Conservation (phyloP, 2,113 vertebrate genomes). For the Phalacrocorax brasilianus region DNA sequence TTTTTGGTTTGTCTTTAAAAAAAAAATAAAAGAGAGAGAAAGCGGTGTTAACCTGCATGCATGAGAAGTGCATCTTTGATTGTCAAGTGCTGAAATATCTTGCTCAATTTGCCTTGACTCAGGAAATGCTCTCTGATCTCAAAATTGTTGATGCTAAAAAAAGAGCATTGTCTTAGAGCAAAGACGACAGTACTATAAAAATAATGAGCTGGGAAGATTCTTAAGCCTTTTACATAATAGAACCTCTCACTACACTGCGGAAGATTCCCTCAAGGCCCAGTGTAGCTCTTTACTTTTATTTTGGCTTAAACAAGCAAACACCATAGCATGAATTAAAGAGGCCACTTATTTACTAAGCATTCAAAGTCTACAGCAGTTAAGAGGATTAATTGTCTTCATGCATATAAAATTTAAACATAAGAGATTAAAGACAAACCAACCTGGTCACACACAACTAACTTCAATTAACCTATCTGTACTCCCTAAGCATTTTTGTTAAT, state of each 20-base stretch:
- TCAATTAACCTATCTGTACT: slow-evolving; percentile 62
- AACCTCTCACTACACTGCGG: slow-evolving; percentile 1
- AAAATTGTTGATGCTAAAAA: slow-evolving; percentile 54
- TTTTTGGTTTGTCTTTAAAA: not conserved
- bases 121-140: slow-evolving; percentile 58
- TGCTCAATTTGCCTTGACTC: slow-evolving; percentile 53
- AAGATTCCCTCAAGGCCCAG: slow-evolving; percentile 43
- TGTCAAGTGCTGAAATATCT: slow-evolving; percentile 50
- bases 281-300: slow-evolving; percentile 29
- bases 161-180: slow-evolving; percentile 43
- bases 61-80: slow-evolving; percentile 35
- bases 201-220: slow-evolving; percentile 51
- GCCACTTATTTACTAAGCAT: slow-evolving; percentile 55
- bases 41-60: not conserved
- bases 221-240: slow-evolving; percentile 37
- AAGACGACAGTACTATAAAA: slow-evolving; percentile 45
- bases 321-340: slow-evolving; percentile 46
- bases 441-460: slow-evolving; percentile 63
- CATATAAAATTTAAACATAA: slow-evolving; percentile 68
- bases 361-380: slow-evolving; percentile 65
- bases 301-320: slow-evolving; percentile 53
- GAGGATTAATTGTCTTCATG: slow-evolving; percentile 69
- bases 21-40: not conserved
- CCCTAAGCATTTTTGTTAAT: slow-evolving; percentile 50
- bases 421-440: slow-evolving; percentile 70